Base-by-base conservation (phyloP, 2,888 invertebrate genomes). In the Dinocampus coccinellae region DNA sequence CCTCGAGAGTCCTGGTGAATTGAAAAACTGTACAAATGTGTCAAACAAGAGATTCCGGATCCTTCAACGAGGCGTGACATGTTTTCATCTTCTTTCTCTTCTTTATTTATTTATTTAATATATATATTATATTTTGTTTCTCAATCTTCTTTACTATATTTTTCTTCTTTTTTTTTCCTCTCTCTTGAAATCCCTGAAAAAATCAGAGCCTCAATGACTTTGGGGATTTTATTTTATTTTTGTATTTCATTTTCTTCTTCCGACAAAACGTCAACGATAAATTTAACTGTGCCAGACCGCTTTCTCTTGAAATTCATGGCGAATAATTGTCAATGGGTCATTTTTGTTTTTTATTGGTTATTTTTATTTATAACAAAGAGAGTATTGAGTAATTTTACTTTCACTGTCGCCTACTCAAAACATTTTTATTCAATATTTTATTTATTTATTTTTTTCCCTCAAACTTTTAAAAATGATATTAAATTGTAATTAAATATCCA, bases 331-430 rank as follows among this genome's bases (percentile, higher is more conserved):
- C 47, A 16, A 47, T 20, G 47, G 20, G 16, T 16, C n/a, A n/a
- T 47, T 47, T 47, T 47, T 47, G 16, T 47, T 47, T 16, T 47
- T 47, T 47, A 47, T 47, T 47, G 16, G 16, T 47, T 47, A 7
- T 16, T 47, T 47, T 26, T 39, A 42, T 47, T 62, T 62, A 42
- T 62, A 34, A 26, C 47, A 62, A 39, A 24, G 10, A 39, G 33
- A 16, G 62, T 47, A 82, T 83, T 83, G 79, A 83, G 84, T 84
- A 83, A 83, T 81, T 73, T 77, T 80, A 82, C 83, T 83, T 83
- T 83, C 83, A 84, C 83, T 84, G 83, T 83, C 83, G 84, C 82
- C 83, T 81, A 83, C 83, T 77, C 83, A 76, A 80, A 73, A 73
- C 29, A 22, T 16, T 7, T 53, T 75, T 75, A 78, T 79, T 79